phyloP scores from a whole-genome alignment of 2,113 vertebrate species.

The Anoplopoma fimbria region DNA sequence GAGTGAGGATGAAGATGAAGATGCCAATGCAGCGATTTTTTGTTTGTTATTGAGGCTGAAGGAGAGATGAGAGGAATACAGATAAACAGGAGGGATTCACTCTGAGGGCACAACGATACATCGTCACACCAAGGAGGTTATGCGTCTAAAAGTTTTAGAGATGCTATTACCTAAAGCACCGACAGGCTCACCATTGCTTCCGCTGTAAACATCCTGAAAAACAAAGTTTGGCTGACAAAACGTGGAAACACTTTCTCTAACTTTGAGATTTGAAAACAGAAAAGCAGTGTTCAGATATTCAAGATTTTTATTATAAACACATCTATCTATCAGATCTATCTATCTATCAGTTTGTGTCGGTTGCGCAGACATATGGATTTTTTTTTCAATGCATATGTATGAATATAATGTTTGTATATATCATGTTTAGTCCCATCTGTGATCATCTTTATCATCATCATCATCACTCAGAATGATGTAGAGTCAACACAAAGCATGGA shows the following conservation, averaged over 20 bases:
- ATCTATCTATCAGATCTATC: no score
- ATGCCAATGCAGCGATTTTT: background rate
- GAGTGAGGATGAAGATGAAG: background rate
- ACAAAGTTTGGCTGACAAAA: background rate
- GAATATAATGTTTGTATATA: background rate
- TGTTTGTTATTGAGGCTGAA: background rate
- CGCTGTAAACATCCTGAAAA: no score
- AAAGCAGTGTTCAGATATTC: background rate
- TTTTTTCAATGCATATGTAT: conserved; percentile 7
- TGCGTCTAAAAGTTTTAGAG: background rate
- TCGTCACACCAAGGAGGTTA: background rate
- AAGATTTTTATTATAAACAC: background rate
- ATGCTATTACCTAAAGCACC: background rate
- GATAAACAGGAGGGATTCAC: background rate
- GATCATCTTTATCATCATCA: background rate
- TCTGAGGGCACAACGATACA: no score
- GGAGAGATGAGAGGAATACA: conserved; percentile 14
- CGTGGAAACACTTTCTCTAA: background rate
- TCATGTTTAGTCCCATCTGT: background rate
- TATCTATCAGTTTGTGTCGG: background rate
- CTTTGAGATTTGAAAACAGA: background rate
- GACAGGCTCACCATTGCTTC: no score
- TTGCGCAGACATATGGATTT: background rate
- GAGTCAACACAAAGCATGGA: background rate
- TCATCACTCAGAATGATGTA: background rate